A percentile compares a stretch with the other conserved stretches of the same genome.
Conservation (phyloP, 1,140 invertebrate genomes). For the Sinonovacula constricta region DNA sequence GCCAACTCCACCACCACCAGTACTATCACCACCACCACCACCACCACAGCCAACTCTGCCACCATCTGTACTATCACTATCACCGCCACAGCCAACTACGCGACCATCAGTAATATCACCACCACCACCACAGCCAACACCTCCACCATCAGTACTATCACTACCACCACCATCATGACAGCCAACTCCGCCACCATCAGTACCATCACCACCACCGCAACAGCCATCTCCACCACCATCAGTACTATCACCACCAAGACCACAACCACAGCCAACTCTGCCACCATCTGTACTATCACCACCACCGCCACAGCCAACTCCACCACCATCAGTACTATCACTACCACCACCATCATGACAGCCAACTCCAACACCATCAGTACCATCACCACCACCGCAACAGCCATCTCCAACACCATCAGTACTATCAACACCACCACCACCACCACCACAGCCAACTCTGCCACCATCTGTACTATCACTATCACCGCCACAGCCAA, state of each 20-base stretch:
- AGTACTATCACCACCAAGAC: not conserved
- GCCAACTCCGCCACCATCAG: too few species aligned
- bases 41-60: not conserved
- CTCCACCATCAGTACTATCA: not conserved
- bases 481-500: not conserved
- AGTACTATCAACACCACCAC: not conserved
- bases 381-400: too few species aligned
- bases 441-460: not conserved
- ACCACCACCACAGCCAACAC: not conserved
- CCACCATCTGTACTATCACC: not conserved
- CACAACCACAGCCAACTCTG: not conserved
- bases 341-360: too few species aligned
- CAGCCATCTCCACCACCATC: not conserved
- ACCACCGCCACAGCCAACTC: too few species aligned
- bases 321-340: too few species aligned
- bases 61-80: not conserved
- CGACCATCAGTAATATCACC: not conserved
- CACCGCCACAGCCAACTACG: not conserved
- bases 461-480: not conserved
- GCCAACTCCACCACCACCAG: too few species aligned
- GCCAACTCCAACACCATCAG: too few species aligned
- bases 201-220: not conserved
- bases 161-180: not conserved
- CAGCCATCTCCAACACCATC: not conserved
- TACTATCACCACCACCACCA: slow-evolving; percentile 4